Evolutionary conservation across 2,113 vertebrate genomes (phyloP), one percentile per base, ranked within the genome.

Genomic region (Ascaphus truei): DNA sequence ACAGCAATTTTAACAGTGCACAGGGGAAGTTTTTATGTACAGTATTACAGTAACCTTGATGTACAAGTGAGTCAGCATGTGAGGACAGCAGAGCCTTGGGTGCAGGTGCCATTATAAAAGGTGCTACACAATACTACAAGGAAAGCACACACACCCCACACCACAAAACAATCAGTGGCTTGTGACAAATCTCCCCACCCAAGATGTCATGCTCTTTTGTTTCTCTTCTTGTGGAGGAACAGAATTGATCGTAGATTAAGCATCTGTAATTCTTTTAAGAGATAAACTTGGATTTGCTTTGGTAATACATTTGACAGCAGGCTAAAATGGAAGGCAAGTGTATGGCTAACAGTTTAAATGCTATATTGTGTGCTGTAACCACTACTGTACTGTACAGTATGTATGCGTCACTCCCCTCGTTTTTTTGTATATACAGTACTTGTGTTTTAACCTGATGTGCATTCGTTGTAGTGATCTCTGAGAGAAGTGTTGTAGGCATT

Each of bases 221-320:
- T 78, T 72, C 39, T 9, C 59, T 74, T 80, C 79, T 72, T 72
- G 45, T 74, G 30, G 63, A 73, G 53, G 62, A 84, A 77, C 3
- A 71, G 67, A 80, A 59, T 41, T 77, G 68, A 56, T 74, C 80
- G 82, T 45, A 60, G 78, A 77, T 77, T 74, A 77, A 78, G 73
- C 62, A 75, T 74, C 33, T 80, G 55, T 76, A 80, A 76, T 80
- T 80, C 73, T 30, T 0, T 72, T 76, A 64, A 55, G 76, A 77
- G 74, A 79, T 81, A 86, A 84, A 81, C 73, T 25, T 68, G 81
- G 76, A 82, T 85, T 89, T 79, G 66, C 76, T 74, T 59, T 76
- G 73, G 75, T 88, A 76, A 86, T 85, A 79, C 73, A 29, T 75
- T 29, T 71, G 34, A 52, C 4, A 59, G 71, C 58, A 83, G 68